Evolutionary conservation across 2,797 vertebrate genomes (phyloP), one percentile per base, ranked within the genome.

Genomic region (Myripristis murdjan): DNA sequence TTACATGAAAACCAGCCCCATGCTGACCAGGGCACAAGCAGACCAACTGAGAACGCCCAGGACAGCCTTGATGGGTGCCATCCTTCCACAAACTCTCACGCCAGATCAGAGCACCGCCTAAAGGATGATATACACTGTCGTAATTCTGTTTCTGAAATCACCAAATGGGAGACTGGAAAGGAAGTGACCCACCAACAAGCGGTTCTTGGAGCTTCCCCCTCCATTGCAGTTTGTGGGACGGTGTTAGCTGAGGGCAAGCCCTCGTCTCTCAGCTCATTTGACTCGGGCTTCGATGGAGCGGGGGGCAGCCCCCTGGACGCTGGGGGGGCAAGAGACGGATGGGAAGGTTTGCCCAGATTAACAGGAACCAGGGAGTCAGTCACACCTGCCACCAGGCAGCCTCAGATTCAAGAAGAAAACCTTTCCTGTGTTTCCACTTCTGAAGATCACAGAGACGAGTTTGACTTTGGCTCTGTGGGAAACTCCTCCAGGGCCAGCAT

Each of bases 231-330:
- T 37, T 35, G 70, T 1, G 62, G 39, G 2, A 6, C 4, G 0
- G 59, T 20, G 1, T 52, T 65, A 0, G 57, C 56, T 0, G 56
- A 72, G 1, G 72, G 71, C 5, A 95, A 91, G 68, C 87, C 73
- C 0, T 58, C 74, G 0, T 94, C 93, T 12, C 79, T 87, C 59
- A 88, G 84, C 75, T 93, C 94, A 0, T 94, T 94, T 0, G 93
- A 95, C 77, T 95, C 94, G 0, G 93, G 93, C 1, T 94, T 93
- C 15, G 90, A 93, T 2, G 91, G 93, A 12, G 89, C 83, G 1
- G 89, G 75, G 20, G 83, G 70, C 72, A 79, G 74, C 66, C 88
- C 77, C 16, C 49, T 82, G 22, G 91, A 93, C 39, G 31, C 44
- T 6, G 68, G 66, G 9, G 82, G 20, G 11, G 71, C 75, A 22